These are phyloP conservation scores for Nysson spinosus DNA, from an alignment of 2,888 invertebrate species.

Conservation along the genomic window DNA sequence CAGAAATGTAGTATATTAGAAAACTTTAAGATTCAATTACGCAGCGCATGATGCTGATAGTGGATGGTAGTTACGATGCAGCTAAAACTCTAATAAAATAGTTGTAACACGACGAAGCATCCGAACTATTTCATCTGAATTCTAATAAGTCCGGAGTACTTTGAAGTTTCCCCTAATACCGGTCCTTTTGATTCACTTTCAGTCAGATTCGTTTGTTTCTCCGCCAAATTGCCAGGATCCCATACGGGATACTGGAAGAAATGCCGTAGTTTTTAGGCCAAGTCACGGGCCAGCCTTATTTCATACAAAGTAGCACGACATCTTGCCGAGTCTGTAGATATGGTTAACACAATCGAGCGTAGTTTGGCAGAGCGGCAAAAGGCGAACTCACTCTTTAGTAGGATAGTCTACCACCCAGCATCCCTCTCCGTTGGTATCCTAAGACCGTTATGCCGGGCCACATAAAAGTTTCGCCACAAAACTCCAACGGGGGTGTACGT, in stretches of 20 bases:
- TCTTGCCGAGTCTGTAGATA: slow-evolving; percentile 36
- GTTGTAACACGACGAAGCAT: too few relatives aligned
- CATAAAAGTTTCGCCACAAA: slow-evolving; percentile 52
- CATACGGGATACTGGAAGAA: slow-evolving; percentile 39
- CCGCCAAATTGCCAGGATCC: slow-evolving; percentile 57
- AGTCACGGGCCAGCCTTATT: slow-evolving; percentile 59
- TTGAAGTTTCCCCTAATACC: too few relatives aligned
- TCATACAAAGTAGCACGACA: slow-evolving; percentile 48
- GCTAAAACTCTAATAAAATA: too few relatives aligned
- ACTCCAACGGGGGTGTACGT: slow-evolving; percentile 33
- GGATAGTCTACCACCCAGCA: slow-evolving; percentile 5
- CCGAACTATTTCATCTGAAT: not conserved
- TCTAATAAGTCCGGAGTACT: too few relatives aligned
- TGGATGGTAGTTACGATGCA: too few relatives aligned
- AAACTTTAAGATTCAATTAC: too few relatives aligned
- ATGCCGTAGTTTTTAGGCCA: slow-evolving; percentile 56
- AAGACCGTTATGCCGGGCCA: slow-evolving; percentile 34
- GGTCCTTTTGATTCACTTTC: slow-evolving; percentile 11
- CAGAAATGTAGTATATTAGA: too few relatives aligned
- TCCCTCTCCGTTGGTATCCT: not conserved
- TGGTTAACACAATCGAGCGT: slow-evolving; percentile 60
- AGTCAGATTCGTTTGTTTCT: slow-evolving; percentile 53
- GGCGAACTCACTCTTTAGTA: slow-evolving; percentile 27
- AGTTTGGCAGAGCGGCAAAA: slow-evolving; percentile 44
- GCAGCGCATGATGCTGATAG: too few relatives aligned